Evolutionary conservation across 2,113 vertebrate genomes (phyloP), one percentile per base, ranked within the genome.

Genomic region (Chaenogobius annularis): DNA sequence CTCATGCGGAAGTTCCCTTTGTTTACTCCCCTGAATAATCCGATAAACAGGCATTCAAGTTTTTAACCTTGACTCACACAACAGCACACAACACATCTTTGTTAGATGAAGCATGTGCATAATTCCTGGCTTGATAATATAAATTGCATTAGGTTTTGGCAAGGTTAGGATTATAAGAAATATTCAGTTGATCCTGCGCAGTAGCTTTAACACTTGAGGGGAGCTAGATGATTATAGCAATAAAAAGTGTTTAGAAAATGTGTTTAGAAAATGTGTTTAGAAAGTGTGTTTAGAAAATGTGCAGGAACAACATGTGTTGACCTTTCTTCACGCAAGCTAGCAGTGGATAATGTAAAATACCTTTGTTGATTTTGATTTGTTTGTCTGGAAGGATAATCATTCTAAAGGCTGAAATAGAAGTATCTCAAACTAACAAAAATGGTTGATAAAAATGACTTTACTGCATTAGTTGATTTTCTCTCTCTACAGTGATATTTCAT

Each of bases 251-350:
- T 31, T 31, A 2, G 26, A 31, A 31, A 31, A 4, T 31, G 8
- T 78, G 73, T 62, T 75, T 74, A 73, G 80, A 75, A 82, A 86
- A n/a, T n/a, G 81, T 31, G 26, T 4, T 31, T 31, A 2, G 26
- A 31, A 31, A 31, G 26, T 31, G 8, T 78, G 73, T 62, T 75
- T 74, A 73, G 80, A 75, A 82, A 86, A n/a, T n/a, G n/a, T n/a
- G 88, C 81, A 64, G 66, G 8, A 69, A 73, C 81, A 69, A 59
- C 68, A 68, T 0, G 44, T 35, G 68, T 79, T 68, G 70, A 82
- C 88, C 84, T 89, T 83, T 84, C 83, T 90, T 86, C 82, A 88
- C 70, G 82, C 88, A 87, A 89, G 83, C 90, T 88, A 79, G 86
- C 87, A 85, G 86, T 86, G 75, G 81, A 82, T 78, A 31, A 13